Percentiles rank a stretch among this genome's conserved stretches.
These are phyloP conservation scores for Cryptophagus acutangulus DNA, from an alignment of 2,888 invertebrate species.

Conservation along the genomic window DNA sequence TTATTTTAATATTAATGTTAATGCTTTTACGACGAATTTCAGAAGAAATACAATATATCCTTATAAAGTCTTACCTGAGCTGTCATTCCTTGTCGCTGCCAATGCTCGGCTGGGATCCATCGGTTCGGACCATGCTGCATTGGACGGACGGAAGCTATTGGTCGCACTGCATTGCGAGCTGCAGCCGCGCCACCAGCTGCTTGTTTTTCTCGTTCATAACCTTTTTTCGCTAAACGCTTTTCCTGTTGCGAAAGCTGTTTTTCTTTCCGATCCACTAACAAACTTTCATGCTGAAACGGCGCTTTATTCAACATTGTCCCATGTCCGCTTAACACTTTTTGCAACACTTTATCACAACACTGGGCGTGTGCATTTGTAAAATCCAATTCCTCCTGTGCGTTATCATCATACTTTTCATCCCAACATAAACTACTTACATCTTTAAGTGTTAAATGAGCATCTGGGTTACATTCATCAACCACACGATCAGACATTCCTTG, in stretches of 20 bases:
- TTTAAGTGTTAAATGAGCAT: constrained; percentile 85
- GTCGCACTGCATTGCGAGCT: constrained; percentile 45
- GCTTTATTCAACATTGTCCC: constrained; percentile 67
- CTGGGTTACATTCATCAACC: constrained; percentile 96
- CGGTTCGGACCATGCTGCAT: constrained; percentile 60
- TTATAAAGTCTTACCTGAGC: too few species aligned
- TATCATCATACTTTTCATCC: constrained; percentile 85
- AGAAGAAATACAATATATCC: too few species aligned
- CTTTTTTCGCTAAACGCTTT: constrained; percentile 85
- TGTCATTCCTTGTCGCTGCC: constrained; percentile 88
- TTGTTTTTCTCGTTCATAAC: constrained; percentile 92
- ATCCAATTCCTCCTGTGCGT: constrained; percentile 71
- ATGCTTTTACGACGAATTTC: too few species aligned
- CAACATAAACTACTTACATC: constrained; percentile 86
- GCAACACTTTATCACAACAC: constrained; percentile 78
- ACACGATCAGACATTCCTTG: constrained; percentile 96
- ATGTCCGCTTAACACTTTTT: constrained; percentile 62
- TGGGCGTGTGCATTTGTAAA: constrained; percentile 65
- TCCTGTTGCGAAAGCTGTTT: constrained; percentile 91
- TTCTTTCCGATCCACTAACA: constrained; percentile 90
- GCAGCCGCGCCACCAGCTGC: constrained; percentile 49
- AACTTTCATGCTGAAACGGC: constrained; percentile 93
- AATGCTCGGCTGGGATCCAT: constrained; percentile 87
- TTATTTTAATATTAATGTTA: too few species aligned
- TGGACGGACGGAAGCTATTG: constrained; percentile 66